Evolutionary conservation across 1,140 invertebrate genomes (phyloP), one percentile per base, ranked within the genome.

Genomic region (Apocrypta bakeri): DNA sequence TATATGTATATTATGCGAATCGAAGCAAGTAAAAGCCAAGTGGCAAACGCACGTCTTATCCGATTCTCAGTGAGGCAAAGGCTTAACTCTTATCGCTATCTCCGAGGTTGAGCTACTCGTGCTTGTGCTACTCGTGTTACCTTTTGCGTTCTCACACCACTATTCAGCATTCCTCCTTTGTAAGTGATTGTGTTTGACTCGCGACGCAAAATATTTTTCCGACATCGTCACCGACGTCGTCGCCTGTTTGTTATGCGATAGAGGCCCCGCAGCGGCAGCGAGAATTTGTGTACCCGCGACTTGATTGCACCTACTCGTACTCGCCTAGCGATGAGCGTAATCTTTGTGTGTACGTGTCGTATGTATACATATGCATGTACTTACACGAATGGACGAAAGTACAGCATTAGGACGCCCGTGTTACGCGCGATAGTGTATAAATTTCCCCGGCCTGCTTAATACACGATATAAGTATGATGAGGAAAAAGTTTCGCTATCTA

Each of bases 71-170:
- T 24, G 48, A 17, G 37, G 14, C 61, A 66, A 63, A 69, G 77
- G 82, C 82, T 83, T 80, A 83, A 69, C 71, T 80, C 66, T 83
- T 83, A 84, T 84, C 83, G 83, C 24, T 84, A 84, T 84, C 83
- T 76, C 29, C 29, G 31, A 61, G 76, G 69, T 66, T 29, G 56
- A 48, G 56, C 64, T 68, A 77, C 68, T 42, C 66, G 48, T 31
- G 79, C 71, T n/a, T 27, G 75, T 63, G 82, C 76, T 79, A 82
- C 81, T 29, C 81, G 81, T 82, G 81, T 82, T 82, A 82, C 81
- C 68, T 63, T 11, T 21, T 11, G 25, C 79, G 25, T 68, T 63
- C 61, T 42, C 69, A 31, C 24, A n/a, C 61, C 64, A 3, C 24
- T 12, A 29, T 25, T 2, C 72, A 24, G 27, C 72, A 31, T 75